Conservation (phyloP, 2,113 vertebrate species). For the Ginglymostoma cirratum region DNA sequence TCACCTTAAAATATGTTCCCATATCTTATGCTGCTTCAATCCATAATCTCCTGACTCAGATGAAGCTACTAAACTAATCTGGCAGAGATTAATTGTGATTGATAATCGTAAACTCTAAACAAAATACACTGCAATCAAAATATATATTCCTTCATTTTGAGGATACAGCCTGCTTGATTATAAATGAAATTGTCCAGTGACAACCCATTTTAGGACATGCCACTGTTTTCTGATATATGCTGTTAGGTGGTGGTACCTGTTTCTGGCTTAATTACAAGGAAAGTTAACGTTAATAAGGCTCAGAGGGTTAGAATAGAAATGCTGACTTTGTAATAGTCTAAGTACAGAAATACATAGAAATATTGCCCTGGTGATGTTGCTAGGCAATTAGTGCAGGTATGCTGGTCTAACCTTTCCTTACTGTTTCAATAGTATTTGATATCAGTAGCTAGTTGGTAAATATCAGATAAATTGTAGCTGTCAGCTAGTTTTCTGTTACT, state of each 20-base stretch:
- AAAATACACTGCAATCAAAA: background rate
- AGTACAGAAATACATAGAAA: background rate
- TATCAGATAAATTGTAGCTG: background rate
- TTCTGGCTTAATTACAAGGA: background rate
- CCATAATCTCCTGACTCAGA: background rate
- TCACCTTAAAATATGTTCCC: background rate
- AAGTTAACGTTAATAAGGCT: background rate
- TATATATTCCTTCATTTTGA: background rate
- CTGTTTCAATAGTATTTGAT: background rate
- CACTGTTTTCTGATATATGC: background rate
- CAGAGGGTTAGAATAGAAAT: background rate
- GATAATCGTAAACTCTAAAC: background rate
- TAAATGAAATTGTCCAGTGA: background rate
- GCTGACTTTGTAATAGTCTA: background rate
- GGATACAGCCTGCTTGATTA: background rate
- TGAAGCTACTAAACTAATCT: background rate
- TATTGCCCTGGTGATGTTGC: background rate
- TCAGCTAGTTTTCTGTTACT: background rate
- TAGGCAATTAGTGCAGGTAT: background rate
- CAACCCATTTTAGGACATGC: background rate
- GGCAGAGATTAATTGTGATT: background rate
- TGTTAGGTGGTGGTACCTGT: background rate
- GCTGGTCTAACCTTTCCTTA: background rate
- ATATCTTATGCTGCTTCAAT: background rate
- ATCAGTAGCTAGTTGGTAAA: background rate